Evolutionary conservation across 1,140 invertebrate species (phyloP).

Genomic region (Pogonomyrmex barbatus): DNA sequence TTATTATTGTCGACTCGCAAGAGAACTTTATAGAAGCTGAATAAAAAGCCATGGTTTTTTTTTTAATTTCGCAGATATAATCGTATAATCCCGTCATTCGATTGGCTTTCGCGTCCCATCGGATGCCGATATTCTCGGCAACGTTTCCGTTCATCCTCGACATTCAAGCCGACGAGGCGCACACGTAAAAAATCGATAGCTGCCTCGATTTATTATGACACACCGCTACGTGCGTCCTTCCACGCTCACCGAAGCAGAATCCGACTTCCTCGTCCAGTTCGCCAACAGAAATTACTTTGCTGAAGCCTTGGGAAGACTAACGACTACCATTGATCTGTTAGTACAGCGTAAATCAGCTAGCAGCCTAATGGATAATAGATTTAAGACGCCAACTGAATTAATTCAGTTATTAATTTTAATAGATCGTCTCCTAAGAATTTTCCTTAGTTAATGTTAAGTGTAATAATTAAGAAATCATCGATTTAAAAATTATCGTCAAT

Average conservation of each 20-base stretch:
- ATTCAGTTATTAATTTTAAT: constrained; percentile 30
- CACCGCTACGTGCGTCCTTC: constrained; percentile 52
- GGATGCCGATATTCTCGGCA: constrained; percentile 37
- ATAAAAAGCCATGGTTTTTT: not conserved
- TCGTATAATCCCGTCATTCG: constrained; percentile 21
- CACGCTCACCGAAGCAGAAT: constrained; percentile 38
- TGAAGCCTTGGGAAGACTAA: constrained; percentile 3
- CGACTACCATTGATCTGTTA: constrained; percentile 1
- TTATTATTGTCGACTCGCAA: not conserved
- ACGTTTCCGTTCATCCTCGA: constrained; percentile 60
- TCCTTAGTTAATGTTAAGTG: not conserved
- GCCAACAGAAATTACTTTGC: constrained; percentile 8
- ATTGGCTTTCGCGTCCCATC: constrained; percentile 32
- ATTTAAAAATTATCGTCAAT: not conserved
- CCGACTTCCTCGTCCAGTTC: constrained; percentile 38
- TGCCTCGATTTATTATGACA: constrained; percentile 57
- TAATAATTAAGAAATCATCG: not conserved
- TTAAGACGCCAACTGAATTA: not conserved
- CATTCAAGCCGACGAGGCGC: constrained; percentile 58
- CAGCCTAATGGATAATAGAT: not conserved
- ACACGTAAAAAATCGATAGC: constrained; percentile 60
- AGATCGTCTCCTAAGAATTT: not conserved
- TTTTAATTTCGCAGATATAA: constrained; percentile 18
- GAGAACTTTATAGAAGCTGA: not conserved
- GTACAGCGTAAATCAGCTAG: not conserved